Conservation (phyloP, 2,888 invertebrate genomes). For the Leptopilina syphax region DNA sequence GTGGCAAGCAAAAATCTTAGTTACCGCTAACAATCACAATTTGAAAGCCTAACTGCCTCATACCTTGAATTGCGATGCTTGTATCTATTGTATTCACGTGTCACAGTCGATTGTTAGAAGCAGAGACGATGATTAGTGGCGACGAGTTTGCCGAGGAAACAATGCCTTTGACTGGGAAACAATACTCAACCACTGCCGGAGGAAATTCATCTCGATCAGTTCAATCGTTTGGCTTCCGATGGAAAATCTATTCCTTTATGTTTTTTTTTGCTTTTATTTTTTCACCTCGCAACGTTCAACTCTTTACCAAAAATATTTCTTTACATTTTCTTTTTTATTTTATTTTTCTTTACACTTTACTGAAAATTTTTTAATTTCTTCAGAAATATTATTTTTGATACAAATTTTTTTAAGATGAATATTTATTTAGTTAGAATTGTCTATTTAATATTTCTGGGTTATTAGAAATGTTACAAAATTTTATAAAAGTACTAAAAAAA, state of each 20-base stretch:
- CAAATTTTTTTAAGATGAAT: too few species aligned
- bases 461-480: too few species aligned
- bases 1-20: not conserved
- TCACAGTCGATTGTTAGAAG: conserved; percentile 46
- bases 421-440: too few species aligned
- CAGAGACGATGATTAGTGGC: conserved; percentile 58
- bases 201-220: conserved; percentile 55
- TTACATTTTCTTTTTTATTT: too few species aligned
- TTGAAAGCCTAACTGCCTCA: conserved; percentile 25
- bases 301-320: not conserved
- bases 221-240: conserved; percentile 57
- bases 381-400: too few species aligned
- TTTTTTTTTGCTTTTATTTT: conserved; percentile 2
- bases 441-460: too few species aligned
- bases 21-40: conserved; percentile 3
- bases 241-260: conserved; percentile 61
- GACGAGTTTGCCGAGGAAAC: conserved; percentile 59
- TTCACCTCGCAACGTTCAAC: not conserved
- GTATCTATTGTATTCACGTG: conserved; percentile 33
- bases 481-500: too few species aligned
- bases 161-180: conserved; percentile 63
- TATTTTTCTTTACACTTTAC: too few species aligned
- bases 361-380: too few species aligned
- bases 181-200: conserved; percentile 55
- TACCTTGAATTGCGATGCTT: conserved; percentile 23